Evolutionary conservation across 2,113 vertebrate species (phyloP), one percentile per base, ranked within the genome.

Genomic region (Cyprinus carpio): DNA sequence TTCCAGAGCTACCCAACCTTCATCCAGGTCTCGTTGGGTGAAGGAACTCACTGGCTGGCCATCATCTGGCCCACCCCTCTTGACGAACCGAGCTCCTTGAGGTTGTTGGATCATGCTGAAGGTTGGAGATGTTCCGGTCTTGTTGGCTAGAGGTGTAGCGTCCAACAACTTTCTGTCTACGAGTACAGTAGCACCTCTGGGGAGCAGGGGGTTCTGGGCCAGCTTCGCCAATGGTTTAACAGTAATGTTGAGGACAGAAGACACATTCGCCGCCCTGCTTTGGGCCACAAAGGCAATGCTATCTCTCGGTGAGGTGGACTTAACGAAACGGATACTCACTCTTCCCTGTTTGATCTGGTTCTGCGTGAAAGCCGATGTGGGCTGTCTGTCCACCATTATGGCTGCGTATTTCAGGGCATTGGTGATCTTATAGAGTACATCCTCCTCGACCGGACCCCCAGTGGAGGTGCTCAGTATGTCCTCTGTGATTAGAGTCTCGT

Each of bases 21-120:
- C 94, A 82, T 98, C 96, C 23, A 99, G 91, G 80, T 99, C 97
- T 0, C 82, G 92, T 86, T 99, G 98, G 51, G 94, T 98, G 89
- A 99, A 99, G 2, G 92, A 90, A 49, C 94, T 90, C 2, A 92
- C 86, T 0, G 85, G 65, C 15, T 91, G 89, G 2, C 91, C 92
- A 6, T 91, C 91, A 71, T 85, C 46, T 16, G 87, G 40, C 84
- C 89, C 86, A 87, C 90, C 84, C 23, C 94, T 82, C 29, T 84
- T 94, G 15, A 99, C 90, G 0, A 99, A 92, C 0, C 88, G 94
- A 84, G 96, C 96, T 0, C 92, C 92, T 16, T 0, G 93, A 2
- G 98, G 97, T 0, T 95, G 95, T 0, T 91, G 93, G 85, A 90
- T 94, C 83, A 99, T 90, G 31, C 90, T 96, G 92, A 99, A 99